Percentiles rank a stretch among this genome's conserved stretches.
phyloP scores from a whole-genome alignment of 2,113 vertebrate species.

The Chunga burmeisteri region DNA sequence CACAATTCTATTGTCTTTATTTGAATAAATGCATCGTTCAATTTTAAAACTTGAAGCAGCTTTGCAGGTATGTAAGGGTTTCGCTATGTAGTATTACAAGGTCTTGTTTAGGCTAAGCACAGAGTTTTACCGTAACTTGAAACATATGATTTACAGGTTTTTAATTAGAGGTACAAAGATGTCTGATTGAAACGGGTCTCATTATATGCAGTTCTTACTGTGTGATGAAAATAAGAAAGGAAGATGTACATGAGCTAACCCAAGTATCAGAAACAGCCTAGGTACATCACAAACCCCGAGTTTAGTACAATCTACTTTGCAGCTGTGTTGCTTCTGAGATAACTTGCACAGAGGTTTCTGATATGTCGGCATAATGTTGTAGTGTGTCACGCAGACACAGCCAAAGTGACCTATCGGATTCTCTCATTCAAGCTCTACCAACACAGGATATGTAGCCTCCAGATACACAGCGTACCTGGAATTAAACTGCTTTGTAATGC shows the following conservation, averaged over 20 bases:
- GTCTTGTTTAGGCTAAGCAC: neutral
- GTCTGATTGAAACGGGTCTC: neutral
- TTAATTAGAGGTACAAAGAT: neutral
- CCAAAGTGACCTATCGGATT: neutral
- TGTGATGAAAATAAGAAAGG: neutral
- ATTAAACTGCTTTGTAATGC: neutral
- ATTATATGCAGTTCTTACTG: accelerated
- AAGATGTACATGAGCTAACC: neutral
- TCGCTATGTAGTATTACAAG: neutral
- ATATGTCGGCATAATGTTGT: accelerated
- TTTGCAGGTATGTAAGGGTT: neutral
- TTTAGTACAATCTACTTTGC: neutral
- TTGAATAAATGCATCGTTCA: neutral
- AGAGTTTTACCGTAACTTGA: neutral
- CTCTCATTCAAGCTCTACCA: neutral
- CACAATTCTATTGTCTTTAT: neutral
- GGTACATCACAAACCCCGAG: neutral
- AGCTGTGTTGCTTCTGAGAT: neutral
- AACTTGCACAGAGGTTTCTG: neutral
- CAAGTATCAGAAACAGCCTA: neutral
- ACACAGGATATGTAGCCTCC: accelerated
- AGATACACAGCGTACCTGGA: neutral
- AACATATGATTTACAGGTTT: neutral
- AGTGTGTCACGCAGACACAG: neutral
- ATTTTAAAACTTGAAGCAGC: neutral